These are phyloP conservation scores for Theristicus caerulescens DNA, from an alignment of 2,113 vertebrate species.

Conservation along the genomic window DNA sequence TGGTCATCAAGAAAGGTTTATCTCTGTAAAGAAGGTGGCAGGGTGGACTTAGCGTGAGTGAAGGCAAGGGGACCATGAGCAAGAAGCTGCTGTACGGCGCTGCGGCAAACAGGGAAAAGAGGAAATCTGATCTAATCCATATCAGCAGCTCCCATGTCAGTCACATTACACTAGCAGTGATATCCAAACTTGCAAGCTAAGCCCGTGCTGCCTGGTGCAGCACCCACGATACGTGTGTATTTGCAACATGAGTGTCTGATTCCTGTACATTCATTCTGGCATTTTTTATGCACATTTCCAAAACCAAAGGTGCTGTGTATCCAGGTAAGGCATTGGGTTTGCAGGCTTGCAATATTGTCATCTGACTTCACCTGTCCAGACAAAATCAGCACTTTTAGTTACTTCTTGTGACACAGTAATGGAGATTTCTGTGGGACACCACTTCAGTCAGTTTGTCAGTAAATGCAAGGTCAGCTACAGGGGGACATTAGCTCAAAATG, in stretches of 20 bases:
- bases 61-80: accelerated
- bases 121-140: not conserved
- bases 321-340: not conserved
- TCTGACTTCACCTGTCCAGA: not conserved
- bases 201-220: not conserved
- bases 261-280: not conserved
- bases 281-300: not conserved
- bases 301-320: not conserved
- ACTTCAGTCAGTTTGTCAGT: not conserved
- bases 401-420: not conserved
- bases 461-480: not conserved
- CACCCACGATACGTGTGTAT: accelerated
- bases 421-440: not conserved
- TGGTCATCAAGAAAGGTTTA: not conserved
- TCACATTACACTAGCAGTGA: not conserved
- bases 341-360: not conserved
- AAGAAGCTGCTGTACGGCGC: accelerated
- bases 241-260: not conserved
- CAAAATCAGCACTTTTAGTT: not conserved
- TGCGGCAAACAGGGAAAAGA: not conserved
- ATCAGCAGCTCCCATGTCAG: not conserved
- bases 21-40: not conserved
- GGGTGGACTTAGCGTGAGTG: not conserved
- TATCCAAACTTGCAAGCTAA: not conserved
- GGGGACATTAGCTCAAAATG: not conserved